Percentiles rank a stretch among this genome's conserved stretches.
These are phyloP conservation scores for Avahi laniger DNA, from an alignment of 2,797 vertebrate species.

Conservation along the genomic window DNA sequence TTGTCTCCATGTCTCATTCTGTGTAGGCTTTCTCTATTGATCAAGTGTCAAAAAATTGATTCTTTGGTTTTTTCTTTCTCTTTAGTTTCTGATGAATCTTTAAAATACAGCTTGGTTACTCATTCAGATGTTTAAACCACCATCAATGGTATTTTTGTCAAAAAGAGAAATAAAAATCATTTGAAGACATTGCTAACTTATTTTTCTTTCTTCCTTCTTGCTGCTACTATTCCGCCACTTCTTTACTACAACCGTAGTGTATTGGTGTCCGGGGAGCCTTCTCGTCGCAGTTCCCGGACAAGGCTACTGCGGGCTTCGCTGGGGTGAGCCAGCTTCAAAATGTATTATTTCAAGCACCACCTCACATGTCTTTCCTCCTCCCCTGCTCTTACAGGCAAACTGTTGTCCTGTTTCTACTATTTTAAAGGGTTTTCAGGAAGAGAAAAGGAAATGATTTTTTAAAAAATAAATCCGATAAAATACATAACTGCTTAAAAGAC, in stretches of 20 bases:
- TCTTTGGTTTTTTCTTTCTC: constrained; percentile 3
- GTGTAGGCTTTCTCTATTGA: neutral
- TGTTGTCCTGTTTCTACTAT: constrained; percentile 32
- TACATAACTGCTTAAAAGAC: constrained; percentile 58
- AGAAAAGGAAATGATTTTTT: constrained; percentile 47
- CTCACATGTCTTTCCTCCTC: constrained; percentile 29
- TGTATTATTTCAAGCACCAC: constrained; percentile 56
- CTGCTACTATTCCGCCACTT: neutral
- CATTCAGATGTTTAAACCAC: constrained; percentile 19
- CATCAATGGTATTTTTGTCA: neutral
- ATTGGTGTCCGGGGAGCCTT: constrained; percentile 36
- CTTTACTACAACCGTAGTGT: neutral
- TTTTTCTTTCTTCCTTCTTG: neutral
- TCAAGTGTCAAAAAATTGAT: neutral
- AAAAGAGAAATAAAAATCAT: constrained; percentile 27
- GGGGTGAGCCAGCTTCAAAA: constrained; percentile 57
- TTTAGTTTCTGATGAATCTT: neutral
- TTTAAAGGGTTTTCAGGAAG: constrained; percentile 56
- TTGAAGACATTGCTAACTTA: constrained; percentile 16
- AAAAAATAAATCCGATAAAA: constrained; percentile 41
- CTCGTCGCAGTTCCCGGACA: neutral
- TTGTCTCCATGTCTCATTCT: neutral
- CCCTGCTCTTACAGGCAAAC: constrained; percentile 48
- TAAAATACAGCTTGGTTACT: neutral
- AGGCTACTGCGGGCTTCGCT: constrained; percentile 38